Percentiles rank a stretch among this genome's conserved stretches.
Conservation (phyloP, 2,113 vertebrate species). For the Diadophis punctatus region DNA sequence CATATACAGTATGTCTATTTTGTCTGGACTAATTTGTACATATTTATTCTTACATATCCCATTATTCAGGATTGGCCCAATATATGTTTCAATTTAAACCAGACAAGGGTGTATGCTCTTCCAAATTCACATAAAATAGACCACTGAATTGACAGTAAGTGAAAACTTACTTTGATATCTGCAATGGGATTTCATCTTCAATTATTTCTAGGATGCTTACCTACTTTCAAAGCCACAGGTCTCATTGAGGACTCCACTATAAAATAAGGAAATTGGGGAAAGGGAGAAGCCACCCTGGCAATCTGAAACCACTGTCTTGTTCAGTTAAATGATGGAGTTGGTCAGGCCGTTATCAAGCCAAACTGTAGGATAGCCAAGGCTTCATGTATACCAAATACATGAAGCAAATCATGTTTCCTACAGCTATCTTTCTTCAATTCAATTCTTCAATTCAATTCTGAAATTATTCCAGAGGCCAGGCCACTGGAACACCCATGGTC, state of each 20-base stretch:
- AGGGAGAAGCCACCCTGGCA: neutral
- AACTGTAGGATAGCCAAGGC: neutral
- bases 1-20: neutral
- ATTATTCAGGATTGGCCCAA: neutral
- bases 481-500: too few species aligned
- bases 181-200: neutral
- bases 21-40: neutral
- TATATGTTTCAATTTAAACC: neutral
- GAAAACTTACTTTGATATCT: neutral
- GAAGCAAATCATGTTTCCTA: too few species aligned
- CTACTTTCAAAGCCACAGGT: neutral
- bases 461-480: too few species aligned
- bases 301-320: neutral
- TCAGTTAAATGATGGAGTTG: neutral
- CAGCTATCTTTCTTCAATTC: too few species aligned
- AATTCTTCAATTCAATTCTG: too few species aligned
- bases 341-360: neutral
- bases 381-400: neutral
- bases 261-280: neutral
- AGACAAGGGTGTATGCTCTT: neutral
- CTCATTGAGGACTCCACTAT: neutral
- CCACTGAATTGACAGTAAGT: too few species aligned
- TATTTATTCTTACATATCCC: neutral
- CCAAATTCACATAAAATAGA: neutral
- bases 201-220: neutral